Evolutionary conservation across 2,888 invertebrate genomes (phyloP), one percentile per base, ranked within the genome.

Genomic region (Chaetogeoica ovagalla): DNA sequence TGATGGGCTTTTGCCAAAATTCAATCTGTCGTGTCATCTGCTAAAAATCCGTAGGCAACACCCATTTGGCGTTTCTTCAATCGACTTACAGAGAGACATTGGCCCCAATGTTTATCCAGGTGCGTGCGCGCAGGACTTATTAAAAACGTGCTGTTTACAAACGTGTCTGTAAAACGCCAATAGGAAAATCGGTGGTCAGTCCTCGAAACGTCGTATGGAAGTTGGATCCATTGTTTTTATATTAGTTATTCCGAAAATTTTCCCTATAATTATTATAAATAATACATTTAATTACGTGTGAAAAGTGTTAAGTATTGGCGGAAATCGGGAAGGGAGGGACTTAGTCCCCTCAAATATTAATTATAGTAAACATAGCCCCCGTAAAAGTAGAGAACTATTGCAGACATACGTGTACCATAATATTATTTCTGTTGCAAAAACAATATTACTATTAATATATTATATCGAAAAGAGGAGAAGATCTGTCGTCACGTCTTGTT

Each of bases 91-190:
- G n/a, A 62, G 68, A 59, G 30, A 43, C n/a, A 68, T 68, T 48
- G 37, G 68, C 9, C 30, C 9, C 30, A 69, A 77, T 77, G 69
- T 69, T 77, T 77, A 17, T 62, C 77, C 69, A 77, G 77, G 77
- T 69, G n/a, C n/a, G n/a, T n/a, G n/a, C n/a, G n/a, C n/a, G n/a
- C n/a, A n/a, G 60, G 60, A 17, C 43, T 75, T 48, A 68, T 59
- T 30, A 43, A 75, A 48, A 72, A 30, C 15, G 6, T 4, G n/a
- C 57, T 66, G 66, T 75, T 75, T 75, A 75, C 43, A 59, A 57
- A 43, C 1, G n/a, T 30, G 57, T 66, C 43, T 65, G n/a, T n/a
- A 30, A 57, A 65, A 74, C 37, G 19, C 39, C 39, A 57, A 57
- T 68, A 8, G 9, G 37, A 55, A 21, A 73, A 73, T 74, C 39